A percentile compares a stretch with the other conserved stretches of the same genome.
phyloP scores from a whole-genome alignment of 2,888 invertebrate species.

The Lasioglossum pauxillum region DNA sequence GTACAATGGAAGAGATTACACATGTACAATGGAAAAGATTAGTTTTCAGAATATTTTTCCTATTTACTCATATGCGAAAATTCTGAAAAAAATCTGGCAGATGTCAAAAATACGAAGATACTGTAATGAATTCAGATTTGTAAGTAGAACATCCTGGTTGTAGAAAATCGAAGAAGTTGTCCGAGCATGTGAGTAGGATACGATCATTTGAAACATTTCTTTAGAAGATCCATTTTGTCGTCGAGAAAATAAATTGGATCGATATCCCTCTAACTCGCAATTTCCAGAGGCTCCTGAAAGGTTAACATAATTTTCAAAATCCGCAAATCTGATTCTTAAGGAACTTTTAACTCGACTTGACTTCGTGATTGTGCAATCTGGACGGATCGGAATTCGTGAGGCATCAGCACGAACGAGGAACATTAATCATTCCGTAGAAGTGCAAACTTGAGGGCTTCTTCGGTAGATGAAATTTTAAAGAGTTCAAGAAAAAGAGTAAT shows the following conservation, averaged over 20 bases:
- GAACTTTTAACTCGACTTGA: not conserved
- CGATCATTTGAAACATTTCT: not conserved
- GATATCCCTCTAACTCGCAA: no score
- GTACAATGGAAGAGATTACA: no score
- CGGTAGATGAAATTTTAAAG: not conserved
- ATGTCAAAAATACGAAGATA: no score
- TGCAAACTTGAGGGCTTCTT: not conserved
- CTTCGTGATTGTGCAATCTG: not conserved
- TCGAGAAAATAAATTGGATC: not conserved
- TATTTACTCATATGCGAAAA: no score
- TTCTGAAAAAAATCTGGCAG: no score
- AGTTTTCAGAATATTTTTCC: no score
- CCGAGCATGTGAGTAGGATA: no score
- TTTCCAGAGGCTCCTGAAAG: no score
- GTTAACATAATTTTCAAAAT: not conserved
- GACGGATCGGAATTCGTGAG: not conserved
- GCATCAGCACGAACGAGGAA: not conserved
- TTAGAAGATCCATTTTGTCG: not conserved
- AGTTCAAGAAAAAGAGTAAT: not conserved
- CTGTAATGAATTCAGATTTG: no score
- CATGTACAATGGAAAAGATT: no score
- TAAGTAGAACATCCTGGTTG: no score
- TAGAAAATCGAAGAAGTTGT: no score
- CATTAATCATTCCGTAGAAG: not conserved
- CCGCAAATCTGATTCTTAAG: not conserved